Evolutionary conservation across 2,888 invertebrate genomes (phyloP).

Genomic region (Liodrosophila aerea): DNA sequence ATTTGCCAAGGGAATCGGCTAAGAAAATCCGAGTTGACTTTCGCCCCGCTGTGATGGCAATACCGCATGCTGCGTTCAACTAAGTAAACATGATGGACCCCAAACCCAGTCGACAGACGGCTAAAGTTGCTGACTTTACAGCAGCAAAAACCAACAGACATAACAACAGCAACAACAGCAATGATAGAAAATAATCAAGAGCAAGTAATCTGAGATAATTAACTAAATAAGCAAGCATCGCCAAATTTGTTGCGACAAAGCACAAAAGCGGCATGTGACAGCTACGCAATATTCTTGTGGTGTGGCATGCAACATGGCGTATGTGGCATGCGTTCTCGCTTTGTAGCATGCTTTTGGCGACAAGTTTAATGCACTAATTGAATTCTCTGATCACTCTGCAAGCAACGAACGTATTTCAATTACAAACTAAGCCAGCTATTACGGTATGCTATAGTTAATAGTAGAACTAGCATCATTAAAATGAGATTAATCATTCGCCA

Average conservation of each 20-base stretch:
- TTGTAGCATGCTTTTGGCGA: no score
- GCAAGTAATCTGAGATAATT: slow-evolving; percentile 74
- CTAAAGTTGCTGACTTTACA: slow-evolving; percentile 72
- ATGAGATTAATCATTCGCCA: slow-evolving; percentile 18
- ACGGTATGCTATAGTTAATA: neutral
- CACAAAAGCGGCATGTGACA: slow-evolving; percentile 43
- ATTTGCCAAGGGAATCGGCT: slow-evolving; percentile 55
- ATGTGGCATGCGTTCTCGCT: neutral
- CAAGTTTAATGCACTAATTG: no score
- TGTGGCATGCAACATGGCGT: neutral
- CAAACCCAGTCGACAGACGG: slow-evolving; percentile 32
- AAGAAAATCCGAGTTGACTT: slow-evolving; percentile 71
- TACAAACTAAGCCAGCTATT: neutral
- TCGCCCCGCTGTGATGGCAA: slow-evolving; percentile 62
- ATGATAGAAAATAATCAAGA: slow-evolving; percentile 71
- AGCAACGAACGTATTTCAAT: neutral
- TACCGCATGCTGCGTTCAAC: slow-evolving; percentile 71
- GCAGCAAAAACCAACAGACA: slow-evolving; percentile 26
- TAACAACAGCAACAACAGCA: slow-evolving; percentile 13
- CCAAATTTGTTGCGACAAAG: slow-evolving; percentile 64
- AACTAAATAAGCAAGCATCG: slow-evolving; percentile 71
- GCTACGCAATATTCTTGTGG: slow-evolving; percentile 24
- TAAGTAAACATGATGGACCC: slow-evolving; percentile 68
- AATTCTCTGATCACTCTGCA: no score
- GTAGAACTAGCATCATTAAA: slow-evolving; percentile 9